Base-by-base conservation (phyloP, 2,113 vertebrate species). In the Lethenteron camtschaticum region DNA sequence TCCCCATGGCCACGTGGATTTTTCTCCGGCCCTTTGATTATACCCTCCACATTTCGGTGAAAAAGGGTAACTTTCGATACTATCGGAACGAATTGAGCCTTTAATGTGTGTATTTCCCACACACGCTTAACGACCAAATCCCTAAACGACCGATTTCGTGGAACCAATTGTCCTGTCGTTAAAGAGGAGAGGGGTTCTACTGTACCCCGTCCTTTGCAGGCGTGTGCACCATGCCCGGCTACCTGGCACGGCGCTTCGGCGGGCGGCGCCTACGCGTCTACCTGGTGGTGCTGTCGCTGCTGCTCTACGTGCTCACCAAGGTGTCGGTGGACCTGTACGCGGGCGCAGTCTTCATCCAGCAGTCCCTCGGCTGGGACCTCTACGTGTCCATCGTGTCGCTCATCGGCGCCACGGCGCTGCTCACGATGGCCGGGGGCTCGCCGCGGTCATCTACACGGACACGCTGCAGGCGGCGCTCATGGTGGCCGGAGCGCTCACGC, bases 161-260 rank as follows among this genome's bases (percentile, higher is more conserved):
- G 41, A 41, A 41, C 41, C 41, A 41, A 41, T 41, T 41, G 41
- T 41, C 4, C 41, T 41, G 41, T 41, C 41, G 41, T 41, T 41
- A 41, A 41, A 41, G 41, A 41, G 41, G 41, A 41, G 41, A 41
- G 41, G 41, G 41, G 41, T 41, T 41, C 41, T 41, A 41, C 41
- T 41, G 1, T 41, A 41, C 63, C 63, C 24, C 9, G 63, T 66
- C 24, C 10, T 11, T 2, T 66, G 63, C 24, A 16, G n/a, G 24
- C 74, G 87, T 99, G 56, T 96, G 87, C 80, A 99, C 95, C 74
- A 99, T 99, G 95, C 95, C 95, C 3, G 87, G 91, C 73, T 99
- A 97, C 79, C 82, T 99, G 75, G 89, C 84, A 57, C 96, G 91
- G 80, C 89, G 95, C 70, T 97, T 85, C 4, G 95, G 95, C 72